These are phyloP conservation scores for Pseudomyrmex dendroicus DNA, from an alignment of 1,140 invertebrate genomes.

Conservation along the genomic window DNA sequence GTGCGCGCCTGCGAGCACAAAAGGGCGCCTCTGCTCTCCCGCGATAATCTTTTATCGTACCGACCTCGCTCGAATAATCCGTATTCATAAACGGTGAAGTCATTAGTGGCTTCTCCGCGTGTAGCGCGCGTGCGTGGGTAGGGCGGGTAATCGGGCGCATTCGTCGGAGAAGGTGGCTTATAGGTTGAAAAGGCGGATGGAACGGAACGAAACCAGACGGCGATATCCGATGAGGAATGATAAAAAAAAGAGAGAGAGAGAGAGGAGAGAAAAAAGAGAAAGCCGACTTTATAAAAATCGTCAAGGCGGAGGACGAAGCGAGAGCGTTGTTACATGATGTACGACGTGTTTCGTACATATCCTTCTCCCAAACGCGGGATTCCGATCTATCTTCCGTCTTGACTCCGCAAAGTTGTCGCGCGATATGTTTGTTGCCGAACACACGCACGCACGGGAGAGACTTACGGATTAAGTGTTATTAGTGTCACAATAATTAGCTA, in stretches of 20 bases:
- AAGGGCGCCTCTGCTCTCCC: conserved; percentile 48
- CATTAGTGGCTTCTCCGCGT: conserved; percentile 69
- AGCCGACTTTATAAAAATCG: conserved; percentile 20
- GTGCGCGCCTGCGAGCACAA: conserved; percentile 34
- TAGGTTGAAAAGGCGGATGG: conserved; percentile 14
- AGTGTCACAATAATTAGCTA: conserved; percentile 46
- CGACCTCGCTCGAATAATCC: conserved; percentile 73
- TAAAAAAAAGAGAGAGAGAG: not conserved
- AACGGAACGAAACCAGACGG: conserved; percentile 15
- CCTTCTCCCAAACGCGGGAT: conserved; percentile 2
- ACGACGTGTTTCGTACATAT: not conserved
- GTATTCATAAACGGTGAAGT: conserved; percentile 75
- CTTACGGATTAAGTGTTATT: conserved; percentile 33
- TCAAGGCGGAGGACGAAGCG: conserved; percentile 18
- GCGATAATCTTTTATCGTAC: conserved; percentile 75
- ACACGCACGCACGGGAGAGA: not conserved
- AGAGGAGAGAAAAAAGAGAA: not conserved
- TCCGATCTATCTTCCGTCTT: not conserved
- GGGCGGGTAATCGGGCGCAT: conserved; percentile 57
- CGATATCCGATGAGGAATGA: conserved; percentile 9
- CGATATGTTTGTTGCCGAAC: not conserved
- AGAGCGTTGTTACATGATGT: conserved; percentile 18
- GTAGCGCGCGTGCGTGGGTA: conserved; percentile 48
- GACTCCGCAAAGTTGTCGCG: not conserved
- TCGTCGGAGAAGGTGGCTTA: conserved; percentile 49